A percentile compares a stretch with the other conserved stretches of the same genome.
Evolutionary conservation across 2,113 vertebrate species (phyloP).

Genomic region (Xenopus borealis): DNA sequence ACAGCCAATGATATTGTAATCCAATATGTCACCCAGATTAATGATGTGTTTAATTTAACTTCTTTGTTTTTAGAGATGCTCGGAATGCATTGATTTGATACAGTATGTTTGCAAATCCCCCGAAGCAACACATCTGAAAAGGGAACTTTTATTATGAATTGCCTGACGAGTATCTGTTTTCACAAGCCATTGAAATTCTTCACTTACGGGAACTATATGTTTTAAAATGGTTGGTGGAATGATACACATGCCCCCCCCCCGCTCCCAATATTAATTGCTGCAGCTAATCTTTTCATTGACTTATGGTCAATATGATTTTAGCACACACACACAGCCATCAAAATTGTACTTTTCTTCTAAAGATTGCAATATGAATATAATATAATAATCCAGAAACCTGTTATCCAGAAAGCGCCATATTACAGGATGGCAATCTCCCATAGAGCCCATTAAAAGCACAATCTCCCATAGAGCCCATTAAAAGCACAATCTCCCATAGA

Average conservation of each 20-base stretch:
- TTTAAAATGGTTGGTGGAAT: slow-evolving; percentile 15
- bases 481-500: too few relatives aligned
- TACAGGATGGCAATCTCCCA: too few relatives aligned
- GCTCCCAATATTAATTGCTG: too few relatives aligned
- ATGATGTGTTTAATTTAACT: slow-evolving; percentile 32
- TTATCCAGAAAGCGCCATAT: too few relatives aligned
- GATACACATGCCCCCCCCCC: slow-evolving; percentile 1
- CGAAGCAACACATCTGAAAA: slow-evolving; percentile 18
- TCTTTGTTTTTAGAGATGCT: slow-evolving; percentile 16
- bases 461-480: too few relatives aligned
- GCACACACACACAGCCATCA: too few relatives aligned
- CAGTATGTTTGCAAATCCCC: slow-evolving; percentile 15
- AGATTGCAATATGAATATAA: too few relatives aligned
- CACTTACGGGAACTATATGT: slow-evolving; percentile 9
- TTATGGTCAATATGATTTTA: too few relatives aligned
- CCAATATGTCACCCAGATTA: slow-evolving; percentile 22
- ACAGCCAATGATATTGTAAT: slow-evolving; percentile 7
- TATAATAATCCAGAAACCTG: too few relatives aligned
- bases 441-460: too few relatives aligned
- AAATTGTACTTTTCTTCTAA: too few relatives aligned
- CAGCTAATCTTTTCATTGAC: too few relatives aligned
- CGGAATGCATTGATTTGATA: slow-evolving; percentile 18
- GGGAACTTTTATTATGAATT: slow-evolving; percentile 23
- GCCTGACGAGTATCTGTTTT: slow-evolving; percentile 28
- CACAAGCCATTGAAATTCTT: slow-evolving; percentile 27